Conservation (phyloP, 2,888 invertebrate species). For the Eilema sororculum region DNA sequence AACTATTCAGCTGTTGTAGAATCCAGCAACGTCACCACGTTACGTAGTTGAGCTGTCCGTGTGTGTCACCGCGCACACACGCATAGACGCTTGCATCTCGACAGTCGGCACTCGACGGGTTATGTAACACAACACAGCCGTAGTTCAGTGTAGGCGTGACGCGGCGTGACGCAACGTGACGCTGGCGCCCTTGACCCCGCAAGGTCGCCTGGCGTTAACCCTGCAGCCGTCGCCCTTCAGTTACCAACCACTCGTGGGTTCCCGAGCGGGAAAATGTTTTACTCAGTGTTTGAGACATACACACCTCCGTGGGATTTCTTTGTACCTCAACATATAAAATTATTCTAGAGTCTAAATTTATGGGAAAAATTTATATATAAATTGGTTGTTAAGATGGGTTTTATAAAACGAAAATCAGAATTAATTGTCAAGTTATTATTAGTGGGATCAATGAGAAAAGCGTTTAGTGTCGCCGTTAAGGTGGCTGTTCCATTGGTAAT, state of each 20-base stretch:
- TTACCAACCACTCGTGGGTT: not conserved
- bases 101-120: not conserved
- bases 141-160: not conserved
- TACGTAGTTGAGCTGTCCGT: not conserved
- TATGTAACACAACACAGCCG: not conserved
- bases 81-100: not conserved
- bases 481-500: too few species aligned
- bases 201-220: slow-evolving; percentile 9
- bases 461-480: too few species aligned
- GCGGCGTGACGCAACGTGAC: not conserved
- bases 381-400: too few species aligned
- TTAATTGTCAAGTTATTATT: too few species aligned
- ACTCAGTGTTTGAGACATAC: not conserved
- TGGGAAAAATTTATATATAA: not conserved
- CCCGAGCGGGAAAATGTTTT: slow-evolving; percentile 7
- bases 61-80: not conserved
- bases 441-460: too few species aligned
- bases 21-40: slow-evolving; percentile 9
- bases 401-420: too few species aligned
- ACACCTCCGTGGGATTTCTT: slow-evolving; percentile 10
- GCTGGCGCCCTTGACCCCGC: slow-evolving; percentile 11
- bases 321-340: not conserved
- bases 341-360: not conserved
- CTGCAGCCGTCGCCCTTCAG: not conserved
- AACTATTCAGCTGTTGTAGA: not conserved